Evolutionary conservation across 2,797 vertebrate species (phyloP).

Genomic region (Neopelma chrysocephalum): DNA sequence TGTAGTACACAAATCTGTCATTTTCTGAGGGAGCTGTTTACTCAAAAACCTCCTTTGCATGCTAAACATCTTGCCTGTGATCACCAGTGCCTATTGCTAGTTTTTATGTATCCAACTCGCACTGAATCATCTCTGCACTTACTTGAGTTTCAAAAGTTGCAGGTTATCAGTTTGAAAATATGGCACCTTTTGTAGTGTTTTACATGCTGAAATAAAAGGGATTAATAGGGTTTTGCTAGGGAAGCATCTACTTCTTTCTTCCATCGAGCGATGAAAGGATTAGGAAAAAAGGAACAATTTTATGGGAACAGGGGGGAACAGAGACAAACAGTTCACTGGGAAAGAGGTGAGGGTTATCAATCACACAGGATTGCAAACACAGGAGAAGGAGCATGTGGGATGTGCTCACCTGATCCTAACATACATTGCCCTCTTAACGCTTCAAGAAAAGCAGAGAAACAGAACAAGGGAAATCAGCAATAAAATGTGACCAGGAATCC

Average conservation of each 20-base stretch:
- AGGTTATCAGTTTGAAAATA: slow-evolving; percentile 33
- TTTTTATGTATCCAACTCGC: background rate
- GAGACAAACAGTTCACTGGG: background rate
- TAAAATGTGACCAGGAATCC: background rate
- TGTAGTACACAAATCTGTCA: background rate
- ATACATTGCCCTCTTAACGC: slow-evolving; percentile 23
- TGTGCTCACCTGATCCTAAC: slow-evolving; percentile 68
- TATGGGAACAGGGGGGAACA: background rate
- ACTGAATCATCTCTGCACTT: background rate
- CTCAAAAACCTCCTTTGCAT: background rate
- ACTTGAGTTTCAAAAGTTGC: background rate
- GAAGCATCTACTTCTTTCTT: background rate
- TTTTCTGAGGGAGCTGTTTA: background rate
- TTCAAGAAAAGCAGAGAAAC: background rate
- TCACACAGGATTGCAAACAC: background rate
- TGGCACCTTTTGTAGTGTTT: background rate
- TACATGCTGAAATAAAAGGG: background rate
- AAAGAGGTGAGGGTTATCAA: background rate
- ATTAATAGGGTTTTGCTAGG: background rate
- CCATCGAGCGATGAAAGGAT: background rate
- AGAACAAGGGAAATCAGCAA: background rate
- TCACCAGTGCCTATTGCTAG: background rate
- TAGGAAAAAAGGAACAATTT: background rate
- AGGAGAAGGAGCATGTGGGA: slow-evolving; percentile 11
- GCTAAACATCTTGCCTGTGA: background rate